Conservation (phyloP, 1,140 invertebrate genomes). For the Samia ricini region DNA sequence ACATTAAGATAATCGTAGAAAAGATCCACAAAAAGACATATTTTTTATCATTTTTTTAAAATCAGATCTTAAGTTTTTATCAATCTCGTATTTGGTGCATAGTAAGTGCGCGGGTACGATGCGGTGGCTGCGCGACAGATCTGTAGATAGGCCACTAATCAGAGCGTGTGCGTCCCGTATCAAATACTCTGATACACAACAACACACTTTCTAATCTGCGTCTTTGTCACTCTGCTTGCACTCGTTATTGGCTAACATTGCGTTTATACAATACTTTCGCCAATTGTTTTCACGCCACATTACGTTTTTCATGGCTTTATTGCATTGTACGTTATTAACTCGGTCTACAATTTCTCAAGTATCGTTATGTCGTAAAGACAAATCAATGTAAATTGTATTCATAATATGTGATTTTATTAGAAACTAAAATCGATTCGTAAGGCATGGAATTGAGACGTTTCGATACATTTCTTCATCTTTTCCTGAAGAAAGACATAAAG, state of each 20-base stretch:
- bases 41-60: too few relatives aligned
- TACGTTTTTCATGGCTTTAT: conserved; percentile 60
- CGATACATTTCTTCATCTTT: too few relatives aligned
- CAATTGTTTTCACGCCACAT: conserved; percentile 75
- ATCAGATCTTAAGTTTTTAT: neutral
- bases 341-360: conserved; percentile 24
- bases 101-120: neutral
- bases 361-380: neutral
- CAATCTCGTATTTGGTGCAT: neutral
- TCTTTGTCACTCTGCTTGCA: conserved; percentile 72
- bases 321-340: conserved; percentile 45
- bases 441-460: too few relatives aligned
- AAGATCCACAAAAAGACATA: too few relatives aligned
- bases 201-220: conserved; percentile 76
- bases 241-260: conserved; percentile 68
- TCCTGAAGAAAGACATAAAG: too few relatives aligned
- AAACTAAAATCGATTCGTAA: too few relatives aligned
- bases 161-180: conserved; percentile 66
- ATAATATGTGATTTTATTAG: too few relatives aligned
- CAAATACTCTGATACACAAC: conserved; percentile 64
- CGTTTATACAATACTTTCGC: conserved; percentile 66
- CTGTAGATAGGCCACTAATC: conserved; percentile 70
- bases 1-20: too few relatives aligned
- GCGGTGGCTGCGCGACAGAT: conserved; percentile 58
- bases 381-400: neutral